Evolutionary conservation across 2,888 invertebrate genomes (phyloP).

Genomic region (Zaprionus lineosus): DNA sequence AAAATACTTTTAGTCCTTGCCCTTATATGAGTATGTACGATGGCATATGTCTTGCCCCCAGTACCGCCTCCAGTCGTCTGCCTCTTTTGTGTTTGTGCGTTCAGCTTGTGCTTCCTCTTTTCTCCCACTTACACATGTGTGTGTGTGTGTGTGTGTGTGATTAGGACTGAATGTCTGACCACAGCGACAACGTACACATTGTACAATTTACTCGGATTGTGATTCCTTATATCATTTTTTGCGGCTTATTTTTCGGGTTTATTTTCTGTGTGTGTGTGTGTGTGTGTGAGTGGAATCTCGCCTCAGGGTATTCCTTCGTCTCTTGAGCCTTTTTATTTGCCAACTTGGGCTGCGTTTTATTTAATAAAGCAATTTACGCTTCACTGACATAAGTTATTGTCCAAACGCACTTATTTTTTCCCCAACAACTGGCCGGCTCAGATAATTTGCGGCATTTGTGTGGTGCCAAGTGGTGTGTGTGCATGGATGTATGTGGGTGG

Average conservation of each 20-base stretch:
- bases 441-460: slow-evolving; percentile 59
- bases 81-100: slow-evolving; percentile 60
- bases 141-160: slow-evolving; percentile 70
- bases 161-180: slow-evolving; percentile 66
- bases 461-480: too few species aligned
- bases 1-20: slow-evolving; percentile 74
- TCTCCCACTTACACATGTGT: too few species aligned
- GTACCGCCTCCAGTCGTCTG: neutral
- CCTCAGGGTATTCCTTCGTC: too few species aligned
- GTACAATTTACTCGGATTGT: slow-evolving; percentile 69
- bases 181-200: slow-evolving; percentile 71
- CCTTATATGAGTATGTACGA: slow-evolving; percentile 30
- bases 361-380: slow-evolving; percentile 79
- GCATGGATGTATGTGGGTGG: too few species aligned
- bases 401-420: slow-evolving; percentile 52
- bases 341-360: slow-evolving; percentile 73
- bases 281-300: too few species aligned
- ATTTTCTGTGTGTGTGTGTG: slow-evolving; percentile 19
- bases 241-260: neutral
- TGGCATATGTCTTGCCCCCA: slow-evolving; percentile 32
- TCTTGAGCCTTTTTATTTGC: slow-evolving; percentile 59
- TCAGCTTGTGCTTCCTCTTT: slow-evolving; percentile 33
- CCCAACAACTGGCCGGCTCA: slow-evolving; percentile 51
- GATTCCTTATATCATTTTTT: slow-evolving; percentile 48
- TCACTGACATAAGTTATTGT: slow-evolving; percentile 77